phyloP scores from a whole-genome alignment of 1,140 invertebrate species.

The Drusus annulatus region DNA sequence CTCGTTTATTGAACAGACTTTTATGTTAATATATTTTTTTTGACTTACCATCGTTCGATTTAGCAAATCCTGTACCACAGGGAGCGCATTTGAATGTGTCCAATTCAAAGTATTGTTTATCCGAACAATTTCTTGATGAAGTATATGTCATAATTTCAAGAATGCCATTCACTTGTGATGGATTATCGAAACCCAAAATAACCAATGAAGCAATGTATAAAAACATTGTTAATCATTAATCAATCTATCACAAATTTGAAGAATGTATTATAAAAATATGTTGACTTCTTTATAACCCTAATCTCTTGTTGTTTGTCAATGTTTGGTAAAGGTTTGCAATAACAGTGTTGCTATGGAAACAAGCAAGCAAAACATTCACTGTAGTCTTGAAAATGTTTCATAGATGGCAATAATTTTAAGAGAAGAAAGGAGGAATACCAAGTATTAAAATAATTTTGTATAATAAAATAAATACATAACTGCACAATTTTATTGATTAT shows the following conservation, averaged over 20 bases:
- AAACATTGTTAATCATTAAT: background rate
- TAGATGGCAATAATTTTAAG: background rate
- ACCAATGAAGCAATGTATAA: background rate
- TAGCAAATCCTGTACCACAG: conserved; percentile 45
- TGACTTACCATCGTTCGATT: conserved; percentile 45
- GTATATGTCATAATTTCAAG: conserved; percentile 46
- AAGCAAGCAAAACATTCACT: background rate
- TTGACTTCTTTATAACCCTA: background rate
- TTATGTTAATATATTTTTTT: conserved; percentile 1
- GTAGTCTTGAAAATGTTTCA: background rate
- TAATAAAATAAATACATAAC: no score
- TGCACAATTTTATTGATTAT: no score
- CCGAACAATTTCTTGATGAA: conserved; percentile 49
- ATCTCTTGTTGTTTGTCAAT: no score
- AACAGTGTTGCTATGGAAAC: conserved; percentile 1
- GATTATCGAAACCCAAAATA: background rate
- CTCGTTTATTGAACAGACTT: background rate
- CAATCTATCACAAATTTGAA: background rate
- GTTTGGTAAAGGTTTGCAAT: no score
- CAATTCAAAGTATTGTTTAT: conserved; percentile 51
- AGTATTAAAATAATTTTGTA: no score
- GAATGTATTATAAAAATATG: background rate
- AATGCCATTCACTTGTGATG: background rate
- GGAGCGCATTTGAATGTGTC: conserved; percentile 45
- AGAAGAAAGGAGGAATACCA: no score